These are phyloP conservation scores for Trichomalopsis sarcophagae DNA, from an alignment of 1,140 invertebrate species.

Conservation along the genomic window DNA sequence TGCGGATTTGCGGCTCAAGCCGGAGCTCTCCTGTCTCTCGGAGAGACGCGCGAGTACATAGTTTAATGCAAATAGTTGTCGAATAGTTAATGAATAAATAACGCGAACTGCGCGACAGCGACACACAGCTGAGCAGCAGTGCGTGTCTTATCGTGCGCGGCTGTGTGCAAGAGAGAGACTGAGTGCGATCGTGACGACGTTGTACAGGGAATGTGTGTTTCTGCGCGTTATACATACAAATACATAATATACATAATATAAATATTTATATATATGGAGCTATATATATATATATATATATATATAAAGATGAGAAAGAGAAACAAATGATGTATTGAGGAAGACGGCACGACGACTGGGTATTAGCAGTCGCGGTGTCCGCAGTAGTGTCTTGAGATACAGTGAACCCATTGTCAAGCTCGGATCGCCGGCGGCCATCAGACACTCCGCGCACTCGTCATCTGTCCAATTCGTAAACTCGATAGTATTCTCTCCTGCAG, in stretches of 20 bases:
- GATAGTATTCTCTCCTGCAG: constrained; percentile 71
- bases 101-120: background rate
- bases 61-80: constrained; percentile 53
- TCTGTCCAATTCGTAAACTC: constrained; percentile 73
- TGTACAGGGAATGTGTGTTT: constrained; percentile 59
- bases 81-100: constrained; percentile 49
- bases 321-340: background rate
- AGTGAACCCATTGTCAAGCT: background rate
- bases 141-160: constrained; percentile 13
- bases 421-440: background rate
- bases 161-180: background rate
- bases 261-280: background rate
- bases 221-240: constrained; percentile 40
- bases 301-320: background rate
- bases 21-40: constrained; percentile 45
- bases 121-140: background rate
- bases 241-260: constrained; percentile 26
- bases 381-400: background rate
- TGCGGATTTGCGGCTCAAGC: background rate
- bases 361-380: background rate
- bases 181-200: constrained; percentile 35
- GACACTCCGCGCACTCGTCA: constrained; percentile 44
- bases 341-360: constrained; percentile 4
- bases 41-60: constrained; percentile 52
- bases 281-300: background rate